phyloP scores from a whole-genome alignment of 1,140 invertebrate genomes.

The Carposina sasakii region DNA sequence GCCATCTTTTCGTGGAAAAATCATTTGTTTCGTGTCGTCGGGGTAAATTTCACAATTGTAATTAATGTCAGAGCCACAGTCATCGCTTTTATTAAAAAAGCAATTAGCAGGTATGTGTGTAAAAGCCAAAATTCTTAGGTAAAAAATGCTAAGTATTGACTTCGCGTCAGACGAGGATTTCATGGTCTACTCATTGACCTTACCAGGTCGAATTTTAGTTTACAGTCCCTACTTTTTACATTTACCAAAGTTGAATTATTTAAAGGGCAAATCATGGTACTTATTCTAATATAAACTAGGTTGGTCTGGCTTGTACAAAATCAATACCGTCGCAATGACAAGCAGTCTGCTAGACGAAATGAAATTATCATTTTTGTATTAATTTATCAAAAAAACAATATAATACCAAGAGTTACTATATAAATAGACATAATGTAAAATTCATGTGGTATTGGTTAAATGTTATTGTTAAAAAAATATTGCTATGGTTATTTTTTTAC shows the following conservation, averaged over 20 bases:
- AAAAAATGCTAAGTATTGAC: conserved; percentile 23
- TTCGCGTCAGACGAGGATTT: conserved; percentile 45
- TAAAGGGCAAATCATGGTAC: no score
- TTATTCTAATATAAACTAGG: no score
- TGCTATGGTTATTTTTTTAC: conserved; percentile 63
- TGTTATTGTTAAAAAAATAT: background rate
- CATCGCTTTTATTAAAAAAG: conserved; percentile 94
- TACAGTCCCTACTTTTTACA: no score
- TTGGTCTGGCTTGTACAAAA: no score
- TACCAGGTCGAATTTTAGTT: conserved; percentile 53
- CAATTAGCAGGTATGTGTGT: conserved; percentile 89
- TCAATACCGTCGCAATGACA: conserved; percentile 58
- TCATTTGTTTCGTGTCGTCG: conserved; percentile 75
- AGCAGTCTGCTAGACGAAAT: conserved; percentile 39
- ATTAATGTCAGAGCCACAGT: conserved; percentile 96
- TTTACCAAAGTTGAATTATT: no score
- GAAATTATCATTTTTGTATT: no score
- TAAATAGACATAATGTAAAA: conserved; percentile 17
- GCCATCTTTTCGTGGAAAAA: conserved; percentile 76
- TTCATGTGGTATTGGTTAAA: no score
- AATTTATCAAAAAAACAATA: no score
- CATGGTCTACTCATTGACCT: conserved; percentile 67
- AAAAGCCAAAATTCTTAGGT: conserved; percentile 1
- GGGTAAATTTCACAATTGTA: conserved; percentile 77
- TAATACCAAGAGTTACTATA: no score